These are phyloP conservation scores for Himalopsyche anomala DNA, from an alignment of 2,888 invertebrate genomes.

Conservation along the genomic window DNA sequence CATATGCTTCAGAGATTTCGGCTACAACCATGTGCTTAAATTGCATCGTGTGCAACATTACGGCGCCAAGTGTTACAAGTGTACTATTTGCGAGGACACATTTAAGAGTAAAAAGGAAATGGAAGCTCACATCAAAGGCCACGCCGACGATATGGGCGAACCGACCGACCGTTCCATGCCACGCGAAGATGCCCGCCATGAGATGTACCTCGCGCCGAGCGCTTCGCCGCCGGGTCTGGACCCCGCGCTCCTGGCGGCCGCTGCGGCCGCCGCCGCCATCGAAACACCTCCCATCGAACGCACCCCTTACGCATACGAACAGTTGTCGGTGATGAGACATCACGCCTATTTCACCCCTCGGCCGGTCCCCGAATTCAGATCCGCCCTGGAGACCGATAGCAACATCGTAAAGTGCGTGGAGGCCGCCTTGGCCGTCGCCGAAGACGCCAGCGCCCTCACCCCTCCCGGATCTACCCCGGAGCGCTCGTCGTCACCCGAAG, in stretches of 20 bases:
- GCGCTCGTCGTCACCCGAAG: conserved; percentile 76
- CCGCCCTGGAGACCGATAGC: conserved; percentile 73
- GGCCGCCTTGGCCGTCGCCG: conserved; percentile 78
- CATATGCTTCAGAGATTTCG: conserved; percentile 93
- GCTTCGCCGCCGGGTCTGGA: conserved; percentile 76
- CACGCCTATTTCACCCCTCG: conserved; percentile 70
- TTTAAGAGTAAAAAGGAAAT: conserved; percentile 94
- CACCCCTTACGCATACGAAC: conserved; percentile 64
- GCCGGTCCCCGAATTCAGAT: conserved; percentile 69
- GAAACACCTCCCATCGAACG: conserved; percentile 68
- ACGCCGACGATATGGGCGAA: conserved; percentile 76
- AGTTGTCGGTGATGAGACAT: conserved; percentile 66
- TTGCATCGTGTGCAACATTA: conserved; percentile 93
- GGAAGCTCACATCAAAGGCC: conserved; percentile 91
- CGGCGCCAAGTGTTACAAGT: conserved; percentile 94
- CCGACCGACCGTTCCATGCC: conserved; percentile 67
- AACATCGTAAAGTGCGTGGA: conserved; percentile 80
- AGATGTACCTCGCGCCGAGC: conserved; percentile 72
- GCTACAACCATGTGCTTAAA: conserved; percentile 93
- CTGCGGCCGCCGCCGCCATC: conserved; percentile 73
- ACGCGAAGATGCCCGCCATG: conserved; percentile 73
- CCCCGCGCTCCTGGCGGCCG: conserved; percentile 77
- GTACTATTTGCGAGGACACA: conserved; percentile 93
- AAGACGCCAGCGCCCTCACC: conserved; percentile 70
- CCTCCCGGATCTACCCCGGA: conserved; percentile 72